Evolutionary conservation across 37 sponge, comb jelly and placozoan species (phyloP).

Genomic region (Cliona cf. orientalis): DNA sequence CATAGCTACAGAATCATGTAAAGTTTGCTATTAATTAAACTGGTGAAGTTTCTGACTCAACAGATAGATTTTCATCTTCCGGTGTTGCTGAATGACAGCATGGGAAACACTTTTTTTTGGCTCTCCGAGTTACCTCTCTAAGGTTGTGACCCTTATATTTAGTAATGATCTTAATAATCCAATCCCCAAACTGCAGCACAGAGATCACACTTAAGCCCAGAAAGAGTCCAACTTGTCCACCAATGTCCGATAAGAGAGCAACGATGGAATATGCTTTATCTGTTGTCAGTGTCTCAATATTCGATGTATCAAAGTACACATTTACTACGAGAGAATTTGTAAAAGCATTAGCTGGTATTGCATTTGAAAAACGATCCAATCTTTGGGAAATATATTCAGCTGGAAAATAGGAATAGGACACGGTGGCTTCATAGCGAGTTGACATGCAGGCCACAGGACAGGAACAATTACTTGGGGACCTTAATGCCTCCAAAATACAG

Average conservation of each 20-base stretch:
- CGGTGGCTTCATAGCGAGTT: not conserved
- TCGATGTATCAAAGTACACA: not conserved
- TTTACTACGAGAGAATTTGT: not conserved
- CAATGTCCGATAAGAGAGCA: conserved; percentile 49
- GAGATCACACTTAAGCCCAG: conserved; percentile 56
- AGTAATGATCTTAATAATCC: too few relatives aligned
- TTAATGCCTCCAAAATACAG: not conserved
- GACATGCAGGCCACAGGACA: not conserved
- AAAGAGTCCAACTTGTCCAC: conserved; percentile 55
- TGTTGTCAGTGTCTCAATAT: not conserved
- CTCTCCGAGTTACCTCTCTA: too few relatives aligned
- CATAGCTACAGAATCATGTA: too few relatives aligned
- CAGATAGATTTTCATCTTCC: too few relatives aligned
- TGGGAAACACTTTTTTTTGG: too few relatives aligned
- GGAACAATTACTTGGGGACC: not conserved
- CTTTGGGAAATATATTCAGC: not conserved
- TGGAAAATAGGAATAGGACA: conserved; percentile 16
- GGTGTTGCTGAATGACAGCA: too few relatives aligned
- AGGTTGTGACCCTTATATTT: too few relatives aligned
- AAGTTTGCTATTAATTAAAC: too few relatives aligned
- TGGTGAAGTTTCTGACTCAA: too few relatives aligned
- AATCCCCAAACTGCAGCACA: conserved; percentile 16
- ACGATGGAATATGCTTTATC: conserved; percentile 4
- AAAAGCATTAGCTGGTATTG: not conserved
- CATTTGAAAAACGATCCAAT: not conserved